phyloP scores from a whole-genome alignment of 2,797 vertebrate genomes.

The Smutsia gigantea region DNA sequence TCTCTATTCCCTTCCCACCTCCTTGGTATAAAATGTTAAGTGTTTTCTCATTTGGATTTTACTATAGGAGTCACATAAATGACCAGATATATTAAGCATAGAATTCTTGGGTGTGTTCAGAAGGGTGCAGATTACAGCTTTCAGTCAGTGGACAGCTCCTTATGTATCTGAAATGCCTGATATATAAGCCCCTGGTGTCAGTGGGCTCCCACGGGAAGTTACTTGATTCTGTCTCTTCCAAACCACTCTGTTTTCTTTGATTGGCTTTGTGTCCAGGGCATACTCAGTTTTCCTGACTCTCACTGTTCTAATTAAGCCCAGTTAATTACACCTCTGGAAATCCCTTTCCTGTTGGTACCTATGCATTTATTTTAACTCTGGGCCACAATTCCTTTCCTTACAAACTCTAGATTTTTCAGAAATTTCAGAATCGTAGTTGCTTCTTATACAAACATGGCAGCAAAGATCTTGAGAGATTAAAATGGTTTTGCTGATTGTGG shows the following conservation, averaged over 20 bases:
- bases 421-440: neutral
- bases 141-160: neutral
- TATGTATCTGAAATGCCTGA: neutral
- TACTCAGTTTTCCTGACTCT: neutral
- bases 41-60: slow-evolving; percentile 42
- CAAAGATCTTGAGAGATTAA: neutral
- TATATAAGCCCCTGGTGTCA: neutral
- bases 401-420: neutral
- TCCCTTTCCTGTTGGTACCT: neutral
- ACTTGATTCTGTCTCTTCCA: neutral
- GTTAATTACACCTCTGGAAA: neutral
- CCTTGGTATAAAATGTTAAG: slow-evolving; percentile 23
- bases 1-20: neutral
- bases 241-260: neutral
- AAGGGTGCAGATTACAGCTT: neutral
- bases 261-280: neutral
- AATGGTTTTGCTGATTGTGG: neutral
- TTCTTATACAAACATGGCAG: neutral
- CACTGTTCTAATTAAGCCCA: neutral
- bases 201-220: neutral
- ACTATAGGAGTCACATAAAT: neutral
- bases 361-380: neutral
- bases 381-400: neutral
- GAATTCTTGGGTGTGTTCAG: neutral
- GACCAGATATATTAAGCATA: neutral